These are phyloP conservation scores for Falco columbarius DNA, from an alignment of 2,797 vertebrate genomes.

Conservation along the genomic window DNA sequence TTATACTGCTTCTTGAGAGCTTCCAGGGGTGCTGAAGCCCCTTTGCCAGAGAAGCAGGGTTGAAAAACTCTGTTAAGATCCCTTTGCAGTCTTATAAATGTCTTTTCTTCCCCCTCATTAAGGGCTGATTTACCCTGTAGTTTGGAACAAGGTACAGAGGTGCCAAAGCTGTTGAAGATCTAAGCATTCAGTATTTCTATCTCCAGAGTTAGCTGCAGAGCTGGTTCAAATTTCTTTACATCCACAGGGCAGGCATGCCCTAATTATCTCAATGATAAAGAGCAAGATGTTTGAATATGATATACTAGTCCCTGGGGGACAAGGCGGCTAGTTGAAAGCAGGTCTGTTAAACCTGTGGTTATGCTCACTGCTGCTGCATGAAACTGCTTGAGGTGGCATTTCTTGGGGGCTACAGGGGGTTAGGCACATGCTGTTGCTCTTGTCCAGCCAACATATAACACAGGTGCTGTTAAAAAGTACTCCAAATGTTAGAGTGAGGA, in stretches of 20 bases:
- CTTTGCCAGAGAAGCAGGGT: neutral
- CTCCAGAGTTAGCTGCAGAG: neutral
- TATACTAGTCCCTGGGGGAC: neutral
- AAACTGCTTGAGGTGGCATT: neutral
- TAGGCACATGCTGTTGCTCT: neutral
- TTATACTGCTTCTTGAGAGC: neutral
- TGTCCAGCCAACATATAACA: neutral
- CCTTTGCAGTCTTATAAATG: neutral
- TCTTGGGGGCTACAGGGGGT: neutral
- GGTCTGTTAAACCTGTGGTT: neutral
- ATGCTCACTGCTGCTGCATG: neutral
- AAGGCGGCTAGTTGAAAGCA: neutral
- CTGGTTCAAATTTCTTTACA: neutral
- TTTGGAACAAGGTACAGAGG: neutral
- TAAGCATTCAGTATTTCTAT: neutral
- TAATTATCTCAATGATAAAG: neutral
- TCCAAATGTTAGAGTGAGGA: neutral
- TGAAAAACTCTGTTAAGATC: neutral
- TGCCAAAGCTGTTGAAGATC: neutral
- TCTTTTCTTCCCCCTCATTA: neutral
- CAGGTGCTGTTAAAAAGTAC: neutral
- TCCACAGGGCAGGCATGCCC: neutral
- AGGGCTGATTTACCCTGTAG: neutral
- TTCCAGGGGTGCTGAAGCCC: too few relatives aligned
- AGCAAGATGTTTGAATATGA: neutral